Evolutionary conservation across 1,140 invertebrate species (phyloP).

Genomic region (Hestina assimilis): DNA sequence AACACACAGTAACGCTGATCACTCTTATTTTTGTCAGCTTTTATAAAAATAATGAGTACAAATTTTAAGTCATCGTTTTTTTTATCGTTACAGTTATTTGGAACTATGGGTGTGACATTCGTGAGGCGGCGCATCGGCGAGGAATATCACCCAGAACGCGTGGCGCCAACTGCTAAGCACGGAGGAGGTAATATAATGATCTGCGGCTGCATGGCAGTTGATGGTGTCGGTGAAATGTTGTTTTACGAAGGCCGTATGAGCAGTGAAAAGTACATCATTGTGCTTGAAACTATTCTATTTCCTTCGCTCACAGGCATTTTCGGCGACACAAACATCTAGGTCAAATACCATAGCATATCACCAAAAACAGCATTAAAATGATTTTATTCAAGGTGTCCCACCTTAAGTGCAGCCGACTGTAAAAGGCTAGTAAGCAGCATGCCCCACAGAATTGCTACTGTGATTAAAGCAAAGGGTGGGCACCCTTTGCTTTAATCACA

Average conservation of each 20-base stretch:
- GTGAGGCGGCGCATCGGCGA: slow-evolving; percentile 5
- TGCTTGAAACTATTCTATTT: not conserved
- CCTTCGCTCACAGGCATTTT: not conserved
- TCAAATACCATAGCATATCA: too few relatives aligned
- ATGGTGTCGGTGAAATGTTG: not conserved
- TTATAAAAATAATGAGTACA: too few relatives aligned
- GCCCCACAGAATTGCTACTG: too few relatives aligned
- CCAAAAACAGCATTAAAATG: too few relatives aligned
- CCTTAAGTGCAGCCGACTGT: too few relatives aligned
- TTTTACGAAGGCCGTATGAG: not conserved
- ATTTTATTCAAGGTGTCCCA: too few relatives aligned
- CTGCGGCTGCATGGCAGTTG: not conserved
- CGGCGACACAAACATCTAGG: not conserved
- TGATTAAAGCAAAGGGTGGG: too few relatives aligned
- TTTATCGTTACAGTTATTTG: not conserved
- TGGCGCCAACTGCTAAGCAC: not conserved
- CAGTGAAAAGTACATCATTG: not conserved
- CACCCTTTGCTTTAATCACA: too few relatives aligned
- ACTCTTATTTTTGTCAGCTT: too few relatives aligned
- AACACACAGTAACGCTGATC: too few relatives aligned
- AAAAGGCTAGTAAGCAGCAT: too few relatives aligned
- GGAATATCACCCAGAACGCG: slow-evolving; percentile 1
- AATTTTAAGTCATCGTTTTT: too few relatives aligned
- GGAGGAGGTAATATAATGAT: not conserved
- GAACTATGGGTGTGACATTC: slow-evolving; percentile 5